Base-by-base conservation (phyloP, 2,797 vertebrate genomes). In the Neosilurus mollespiculum region DNA sequence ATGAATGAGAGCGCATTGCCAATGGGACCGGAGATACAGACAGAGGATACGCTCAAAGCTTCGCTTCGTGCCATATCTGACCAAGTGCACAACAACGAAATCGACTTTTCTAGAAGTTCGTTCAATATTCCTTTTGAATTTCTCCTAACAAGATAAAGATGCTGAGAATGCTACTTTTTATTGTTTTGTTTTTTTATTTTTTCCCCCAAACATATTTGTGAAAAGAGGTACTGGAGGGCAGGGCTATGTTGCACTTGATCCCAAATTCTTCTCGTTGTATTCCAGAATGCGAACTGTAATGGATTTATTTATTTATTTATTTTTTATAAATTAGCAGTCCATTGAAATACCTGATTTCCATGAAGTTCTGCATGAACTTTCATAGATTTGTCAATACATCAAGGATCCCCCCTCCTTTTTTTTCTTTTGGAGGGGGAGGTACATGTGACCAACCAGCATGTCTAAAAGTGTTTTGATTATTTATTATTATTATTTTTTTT, bases 1-100 rank as follows among this genome's bases (percentile, higher is more conserved):
- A 84, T 84, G 83, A 75, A 84, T 84, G 83, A 75, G 53, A 58
- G 78, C 56, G 37, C 34, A 30, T 34, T 80, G 65, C 69, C 78
- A 66, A 80, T 66, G 69, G 61, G 59, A 18, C 67, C 54, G 53
- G 26, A 59, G 58, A 37, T 43, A 8, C 49, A n/a, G 67, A 3
- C 71, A 26, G 59, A 80, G 78, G 75, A 75, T 84, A 14, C 16
- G 53, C 72, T 84, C 69, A 80, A 75, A 80, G 83, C 69, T 22
- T 15, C 0, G 22, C 2, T 51, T 54, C n/a, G 18, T 24, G 49
- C 49, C 22, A 3, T 65, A 24, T 65, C 81, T 64, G 77, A 24
- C 69, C 75, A 26, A 43, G 43, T 43, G 65, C 34, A 51, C n/a
- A 49, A 67, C 12, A 22, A 54, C 34, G 1, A 70, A 72, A 72